These are phyloP conservation scores for Megamerina dolium DNA, from an alignment of 2,888 invertebrate genomes.

Conservation along the genomic window DNA sequence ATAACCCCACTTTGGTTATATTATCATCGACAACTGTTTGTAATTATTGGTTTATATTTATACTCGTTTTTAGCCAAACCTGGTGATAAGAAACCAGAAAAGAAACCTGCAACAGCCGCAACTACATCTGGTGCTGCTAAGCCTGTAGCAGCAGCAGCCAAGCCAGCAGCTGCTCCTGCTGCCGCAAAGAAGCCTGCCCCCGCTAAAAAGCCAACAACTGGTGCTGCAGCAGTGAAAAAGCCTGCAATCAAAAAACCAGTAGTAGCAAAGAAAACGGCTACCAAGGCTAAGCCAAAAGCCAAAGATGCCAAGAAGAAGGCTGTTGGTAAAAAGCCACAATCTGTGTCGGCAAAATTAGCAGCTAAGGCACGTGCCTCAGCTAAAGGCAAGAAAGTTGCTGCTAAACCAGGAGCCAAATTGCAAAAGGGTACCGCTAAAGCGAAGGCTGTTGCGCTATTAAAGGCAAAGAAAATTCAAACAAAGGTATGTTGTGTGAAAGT, in stretches of 20 bases:
- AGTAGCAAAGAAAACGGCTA: conserved; percentile 41
- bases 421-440: conserved; percentile 56
- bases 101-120: conserved; percentile 47
- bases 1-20: conserved; percentile 30
- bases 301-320: conserved; percentile 46
- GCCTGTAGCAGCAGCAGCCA: conserved; percentile 36
- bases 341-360: conserved; percentile 44
- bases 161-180: conserved; percentile 40
- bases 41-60: conserved; percentile 3
- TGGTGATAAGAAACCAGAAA: conserved; percentile 55
- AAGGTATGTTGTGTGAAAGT: conserved; percentile 56
- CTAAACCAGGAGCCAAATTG: conserved; percentile 39
- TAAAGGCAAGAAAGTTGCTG: conserved; percentile 41
- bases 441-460: conserved; percentile 57
- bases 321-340: conserved; percentile 47
- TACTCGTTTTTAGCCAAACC: conserved; percentile 51
- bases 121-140: conserved; percentile 49
- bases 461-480: conserved; percentile 78
- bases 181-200: conserved; percentile 36
- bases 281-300: conserved; percentile 38
- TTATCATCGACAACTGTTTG: neutral
- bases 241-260: conserved; percentile 41
- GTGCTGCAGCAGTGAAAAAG: conserved; percentile 48
- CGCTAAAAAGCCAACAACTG: conserved; percentile 42
- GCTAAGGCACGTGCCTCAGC: conserved; percentile 48